Conservation (phyloP, 2,888 invertebrate species). For the Omphaloscelis lunosa region DNA sequence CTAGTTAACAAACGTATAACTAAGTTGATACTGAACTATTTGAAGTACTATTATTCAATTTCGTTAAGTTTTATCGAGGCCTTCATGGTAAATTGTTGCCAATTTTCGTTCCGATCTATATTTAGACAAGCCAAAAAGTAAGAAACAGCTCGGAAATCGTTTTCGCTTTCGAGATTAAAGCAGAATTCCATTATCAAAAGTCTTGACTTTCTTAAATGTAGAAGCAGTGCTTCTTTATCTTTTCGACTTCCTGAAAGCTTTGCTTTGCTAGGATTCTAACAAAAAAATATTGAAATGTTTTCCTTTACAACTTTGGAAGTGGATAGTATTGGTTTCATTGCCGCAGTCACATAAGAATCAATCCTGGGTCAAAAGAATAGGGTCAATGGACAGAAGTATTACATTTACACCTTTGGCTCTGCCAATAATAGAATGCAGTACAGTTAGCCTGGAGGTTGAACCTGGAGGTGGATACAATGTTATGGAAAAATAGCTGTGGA, state of each 20-base stretch:
- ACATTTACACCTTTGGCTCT: not conserved
- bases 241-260: not conserved
- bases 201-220: not conserved
- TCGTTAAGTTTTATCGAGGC: not conserved
- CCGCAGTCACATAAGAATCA: not conserved
- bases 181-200: not conserved
- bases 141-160: not conserved
- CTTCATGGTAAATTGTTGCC: not conserved
- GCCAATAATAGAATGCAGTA: not conserved
- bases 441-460: too few relatives aligned
- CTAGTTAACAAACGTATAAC: too few relatives aligned
- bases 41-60: not conserved
- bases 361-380: not conserved
- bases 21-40: too few relatives aligned
- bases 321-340: not conserved
- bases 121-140: not conserved
- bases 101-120: not conserved
- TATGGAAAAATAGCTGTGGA: too few relatives aligned
- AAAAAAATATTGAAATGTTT: not conserved
- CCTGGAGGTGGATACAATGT: too few relatives aligned
- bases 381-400: not conserved
- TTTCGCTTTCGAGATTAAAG: not conserved
- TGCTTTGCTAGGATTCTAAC: not conserved
- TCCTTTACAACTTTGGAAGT: not conserved
- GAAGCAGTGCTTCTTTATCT: not conserved